phyloP scores from a whole-genome alignment of 2,888 invertebrate genomes.

The Monopis laevigella region DNA sequence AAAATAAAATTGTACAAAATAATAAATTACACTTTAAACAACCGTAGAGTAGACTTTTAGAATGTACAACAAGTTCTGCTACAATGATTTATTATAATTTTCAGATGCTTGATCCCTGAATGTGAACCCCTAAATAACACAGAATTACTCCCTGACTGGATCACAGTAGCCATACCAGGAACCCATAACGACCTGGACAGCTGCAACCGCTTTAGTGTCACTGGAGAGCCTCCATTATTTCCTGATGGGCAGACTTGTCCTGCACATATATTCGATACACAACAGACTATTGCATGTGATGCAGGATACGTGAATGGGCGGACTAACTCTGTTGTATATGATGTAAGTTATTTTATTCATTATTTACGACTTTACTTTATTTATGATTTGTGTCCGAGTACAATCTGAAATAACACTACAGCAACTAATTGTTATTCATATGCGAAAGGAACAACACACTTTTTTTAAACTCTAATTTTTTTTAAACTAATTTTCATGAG shows the following conservation, averaged over 20 bases:
- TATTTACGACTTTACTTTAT: background rate
- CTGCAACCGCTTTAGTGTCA: slow-evolving; percentile 46
- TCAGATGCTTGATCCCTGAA: slow-evolving; percentile 59
- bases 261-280: slow-evolving; percentile 28
- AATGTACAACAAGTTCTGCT: too few relatives aligned
- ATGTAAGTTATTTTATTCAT: slow-evolving; percentile 30
- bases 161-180: slow-evolving; percentile 47
- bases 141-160: slow-evolving; percentile 44
- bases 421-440: too few relatives aligned
- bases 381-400: too few relatives aligned
- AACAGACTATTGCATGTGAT: background rate
- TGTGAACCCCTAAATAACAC: slow-evolving; percentile 43
- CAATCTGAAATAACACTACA: too few relatives aligned
- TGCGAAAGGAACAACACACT: too few relatives aligned
- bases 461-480: too few relatives aligned
- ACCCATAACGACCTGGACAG: slow-evolving; percentile 24
- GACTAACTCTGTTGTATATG: slow-evolving; percentile 45
- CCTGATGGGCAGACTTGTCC: slow-evolving; percentile 30
- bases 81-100: too few relatives aligned
- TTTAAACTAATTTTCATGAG: too few relatives aligned
- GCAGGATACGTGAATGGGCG: slow-evolving; percentile 39
- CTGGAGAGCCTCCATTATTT: slow-evolving; percentile 22
- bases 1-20: too few relatives aligned
- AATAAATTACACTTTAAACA: too few relatives aligned
- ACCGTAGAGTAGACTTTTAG: too few relatives aligned